A percentile compares a stretch with the other conserved stretches of the same genome.
Evolutionary conservation across 2,888 invertebrate species (phyloP).

Genomic region (Leptopilina syphax): DNA sequence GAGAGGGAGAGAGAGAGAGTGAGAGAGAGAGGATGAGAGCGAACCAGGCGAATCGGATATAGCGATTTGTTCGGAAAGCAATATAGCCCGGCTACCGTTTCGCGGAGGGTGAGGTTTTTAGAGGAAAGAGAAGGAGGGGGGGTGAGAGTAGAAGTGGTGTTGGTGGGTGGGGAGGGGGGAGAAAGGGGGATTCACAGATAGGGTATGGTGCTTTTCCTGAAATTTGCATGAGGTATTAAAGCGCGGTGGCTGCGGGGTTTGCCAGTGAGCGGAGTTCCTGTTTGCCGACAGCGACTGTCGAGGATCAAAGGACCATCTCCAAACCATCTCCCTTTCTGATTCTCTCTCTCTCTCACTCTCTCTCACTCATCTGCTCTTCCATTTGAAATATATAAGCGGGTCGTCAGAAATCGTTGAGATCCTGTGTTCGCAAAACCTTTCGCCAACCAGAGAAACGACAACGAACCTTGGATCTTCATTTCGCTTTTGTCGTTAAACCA

Average conservation of each 20-base stretch:
- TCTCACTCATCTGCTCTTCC: slow-evolving; percentile 3
- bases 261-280: slow-evolving; percentile 71
- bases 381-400: slow-evolving; percentile 36
- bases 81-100: slow-evolving; percentile 71
- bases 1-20: slow-evolving; percentile 45
- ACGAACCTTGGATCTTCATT: slow-evolving; percentile 48
- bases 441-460: slow-evolving; percentile 41
- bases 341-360: slow-evolving; percentile 21
- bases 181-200: slow-evolving; percentile 43
- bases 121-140: slow-evolving; percentile 38
- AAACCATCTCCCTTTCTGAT: slow-evolving; percentile 52
- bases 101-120: slow-evolving; percentile 55
- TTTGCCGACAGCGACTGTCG: slow-evolving; percentile 75
- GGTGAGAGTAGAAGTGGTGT: slow-evolving; percentile 43
- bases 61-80: slow-evolving; percentile 76
- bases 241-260: slow-evolving; percentile 73
- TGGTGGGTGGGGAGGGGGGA: slow-evolving; percentile 49
- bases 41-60: slow-evolving; percentile 68
- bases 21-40: slow-evolving; percentile 33
- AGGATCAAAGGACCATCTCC: slow-evolving; percentile 74
- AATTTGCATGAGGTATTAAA: slow-evolving; percentile 77
- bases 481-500: slow-evolving; percentile 49
- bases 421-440: slow-evolving; percentile 41
- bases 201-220: slow-evolving; percentile 69
- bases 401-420: slow-evolving; percentile 42